Percentiles rank a stretch among this genome's conserved stretches.
Evolutionary conservation across 2,797 vertebrate genomes (phyloP).

Genomic region (Trachurus trachurus): DNA sequence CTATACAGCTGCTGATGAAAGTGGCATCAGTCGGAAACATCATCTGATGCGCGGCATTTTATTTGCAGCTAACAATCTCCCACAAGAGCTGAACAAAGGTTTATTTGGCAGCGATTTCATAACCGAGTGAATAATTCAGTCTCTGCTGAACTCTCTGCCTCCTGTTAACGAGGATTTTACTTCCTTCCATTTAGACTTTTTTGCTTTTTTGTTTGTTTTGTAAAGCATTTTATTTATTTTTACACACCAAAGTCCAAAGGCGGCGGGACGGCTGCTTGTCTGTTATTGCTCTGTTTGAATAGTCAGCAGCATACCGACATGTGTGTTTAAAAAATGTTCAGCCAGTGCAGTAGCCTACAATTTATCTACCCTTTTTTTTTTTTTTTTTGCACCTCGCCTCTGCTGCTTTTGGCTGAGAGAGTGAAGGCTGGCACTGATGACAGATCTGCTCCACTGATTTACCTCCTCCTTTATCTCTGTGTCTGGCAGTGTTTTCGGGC

Average conservation of each 20-base stretch:
- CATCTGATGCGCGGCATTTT: neutral
- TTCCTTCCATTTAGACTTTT: neutral
- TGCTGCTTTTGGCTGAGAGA: constrained; percentile 28
- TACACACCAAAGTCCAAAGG: neutral
- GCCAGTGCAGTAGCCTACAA: no score
- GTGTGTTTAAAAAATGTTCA: neutral
- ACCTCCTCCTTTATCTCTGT: constrained; percentile 44
- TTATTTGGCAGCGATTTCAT: constrained; percentile 22
- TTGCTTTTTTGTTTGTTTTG: neutral
- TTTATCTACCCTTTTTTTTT: neutral
- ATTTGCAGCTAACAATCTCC: constrained; percentile 28
- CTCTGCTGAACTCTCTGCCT: constrained; percentile 22
- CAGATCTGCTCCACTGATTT: constrained; percentile 51
- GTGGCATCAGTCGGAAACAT: constrained; percentile 6
- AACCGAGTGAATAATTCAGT: constrained; percentile 8
- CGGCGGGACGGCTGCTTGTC: neutral
- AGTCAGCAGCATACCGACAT: neutral
- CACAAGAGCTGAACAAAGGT: constrained; percentile 1
- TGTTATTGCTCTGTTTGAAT: neutral
- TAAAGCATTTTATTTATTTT: neutral
- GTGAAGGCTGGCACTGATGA: constrained; percentile 26
- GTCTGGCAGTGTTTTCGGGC: constrained; percentile 48
- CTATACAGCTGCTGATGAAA: constrained; percentile 10
- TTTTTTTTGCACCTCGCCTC: neutral
- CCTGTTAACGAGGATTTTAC: neutral